These are phyloP conservation scores for Mesochorus sp. DNA, from an alignment of 2,888 invertebrate genomes.

Conservation along the genomic window DNA sequence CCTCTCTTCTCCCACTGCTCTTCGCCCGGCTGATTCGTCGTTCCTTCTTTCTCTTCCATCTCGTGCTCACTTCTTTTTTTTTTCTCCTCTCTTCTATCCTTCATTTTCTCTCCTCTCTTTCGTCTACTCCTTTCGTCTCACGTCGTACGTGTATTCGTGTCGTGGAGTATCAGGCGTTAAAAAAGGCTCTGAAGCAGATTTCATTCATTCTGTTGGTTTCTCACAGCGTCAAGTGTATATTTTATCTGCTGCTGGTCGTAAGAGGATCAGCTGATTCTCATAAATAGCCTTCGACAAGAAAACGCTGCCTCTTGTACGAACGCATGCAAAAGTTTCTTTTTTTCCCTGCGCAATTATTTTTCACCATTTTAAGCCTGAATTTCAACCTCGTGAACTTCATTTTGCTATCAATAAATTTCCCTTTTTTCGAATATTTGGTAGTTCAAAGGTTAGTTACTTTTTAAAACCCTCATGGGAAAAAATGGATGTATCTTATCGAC, in stretches of 20 bases:
- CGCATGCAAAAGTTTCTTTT: neutral
- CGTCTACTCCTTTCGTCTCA: constrained; percentile 58
- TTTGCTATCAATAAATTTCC: too few species aligned
- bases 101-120: constrained; percentile 60
- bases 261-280: constrained; percentile 4
- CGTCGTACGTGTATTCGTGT: neutral
- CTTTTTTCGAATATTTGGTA: too few species aligned
- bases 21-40: constrained; percentile 54
- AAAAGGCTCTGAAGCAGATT: constrained; percentile 23
- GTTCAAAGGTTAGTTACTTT: too few species aligned
- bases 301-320: neutral
- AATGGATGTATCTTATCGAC: too few species aligned
- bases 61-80: too few species aligned
- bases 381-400: too few species aligned
- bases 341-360: too few species aligned
- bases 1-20: constrained; percentile 65
- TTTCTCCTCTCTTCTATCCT: constrained; percentile 55
- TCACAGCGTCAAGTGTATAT: constrained; percentile 10
- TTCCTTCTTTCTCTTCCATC: constrained; percentile 68
- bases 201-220: constrained; percentile 30
- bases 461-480: too few species aligned
- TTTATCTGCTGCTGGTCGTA: neutral
- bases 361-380: too few species aligned
- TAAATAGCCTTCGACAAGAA: neutral
- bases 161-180: neutral